These are phyloP conservation scores for Gallinago solitaria DNA, from an alignment of 2,797 vertebrate species.

Conservation along the genomic window DNA sequence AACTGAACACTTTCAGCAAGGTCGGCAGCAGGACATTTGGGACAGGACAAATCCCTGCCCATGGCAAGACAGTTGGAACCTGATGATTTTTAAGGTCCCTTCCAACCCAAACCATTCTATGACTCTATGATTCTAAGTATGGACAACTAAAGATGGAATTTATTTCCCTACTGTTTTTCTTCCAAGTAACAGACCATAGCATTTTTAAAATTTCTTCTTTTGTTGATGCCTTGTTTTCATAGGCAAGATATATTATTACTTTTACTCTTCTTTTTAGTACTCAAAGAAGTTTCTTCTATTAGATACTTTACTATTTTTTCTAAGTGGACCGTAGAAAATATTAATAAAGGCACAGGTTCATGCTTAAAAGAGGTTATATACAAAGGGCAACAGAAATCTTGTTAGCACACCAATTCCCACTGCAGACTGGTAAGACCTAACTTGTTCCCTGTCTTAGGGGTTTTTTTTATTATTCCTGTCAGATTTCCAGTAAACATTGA, in stretches of 20 bases:
- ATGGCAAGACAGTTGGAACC: too few relatives aligned
- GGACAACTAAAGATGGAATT: background rate
- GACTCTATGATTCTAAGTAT: background rate
- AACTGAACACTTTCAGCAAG: background rate
- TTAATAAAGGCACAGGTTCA: background rate
- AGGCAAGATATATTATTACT: background rate
- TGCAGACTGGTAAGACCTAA: slow-evolving; percentile 18
- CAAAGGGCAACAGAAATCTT: slow-evolving; percentile 3
- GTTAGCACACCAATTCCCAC: slow-evolving; percentile 11
- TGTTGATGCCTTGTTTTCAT: background rate
- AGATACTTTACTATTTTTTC: background rate
- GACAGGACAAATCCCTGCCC: background rate
- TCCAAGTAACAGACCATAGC: background rate
- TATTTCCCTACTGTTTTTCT: background rate
- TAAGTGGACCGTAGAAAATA: background rate
- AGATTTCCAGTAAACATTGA: slow-evolving; percentile 56
- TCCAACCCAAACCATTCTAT: too few relatives aligned
- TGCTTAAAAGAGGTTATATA: background rate
- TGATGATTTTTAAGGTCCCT: too few relatives aligned
- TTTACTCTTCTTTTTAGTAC: background rate
- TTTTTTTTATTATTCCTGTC: slow-evolving; percentile 57
- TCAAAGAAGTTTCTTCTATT: background rate
- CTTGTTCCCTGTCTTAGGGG: background rate
- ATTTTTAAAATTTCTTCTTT: background rate
- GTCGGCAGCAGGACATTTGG: background rate